Conservation (phyloP, 2,888 invertebrate species). For the Archaeoteleia sp. region DNA sequence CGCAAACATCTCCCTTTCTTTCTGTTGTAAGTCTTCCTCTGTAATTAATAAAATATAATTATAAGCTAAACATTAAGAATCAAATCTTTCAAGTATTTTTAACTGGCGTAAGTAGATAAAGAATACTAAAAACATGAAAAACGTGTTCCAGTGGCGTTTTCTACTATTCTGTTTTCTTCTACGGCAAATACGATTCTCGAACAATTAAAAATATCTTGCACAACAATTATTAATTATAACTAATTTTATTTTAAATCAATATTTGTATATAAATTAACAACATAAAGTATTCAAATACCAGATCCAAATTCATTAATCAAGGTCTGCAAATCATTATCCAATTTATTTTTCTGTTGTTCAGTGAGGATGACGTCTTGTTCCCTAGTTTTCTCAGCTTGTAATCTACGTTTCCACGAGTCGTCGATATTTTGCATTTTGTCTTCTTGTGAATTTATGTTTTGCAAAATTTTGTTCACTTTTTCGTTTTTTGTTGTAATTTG, state of each 20-base stretch:
- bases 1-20: too few relatives aligned
- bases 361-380: slow-evolving; percentile 76
- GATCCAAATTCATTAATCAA: slow-evolving; percentile 76
- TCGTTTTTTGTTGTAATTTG: slow-evolving; percentile 53
- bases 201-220: too few relatives aligned
- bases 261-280: slow-evolving; percentile 12
- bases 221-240: slow-evolving; percentile 56
- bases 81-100: too few relatives aligned
- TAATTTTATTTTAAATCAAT: slow-evolving; percentile 58
- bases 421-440: slow-evolving; percentile 61
- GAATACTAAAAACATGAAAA: too few relatives aligned
- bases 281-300: slow-evolving; percentile 69
- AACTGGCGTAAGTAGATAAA: too few relatives aligned
- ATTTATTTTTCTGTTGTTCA: slow-evolving; percentile 76
- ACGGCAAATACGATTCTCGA: too few relatives aligned
- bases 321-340: slow-evolving; percentile 75
- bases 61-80: too few relatives aligned
- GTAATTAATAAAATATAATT: too few relatives aligned
- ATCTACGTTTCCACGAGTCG: slow-evolving; percentile 70
- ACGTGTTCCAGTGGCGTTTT: too few relatives aligned
- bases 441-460: slow-evolving; percentile 58
- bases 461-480: slow-evolving; percentile 53
- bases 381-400: slow-evolving; percentile 76
- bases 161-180: slow-evolving; percentile 5
- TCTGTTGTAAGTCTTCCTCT: too few relatives aligned